Evolutionary conservation across 2,888 invertebrate genomes (phyloP), one percentile per base, ranked within the genome.

Genomic region (Ectropis crepuscularia): DNA sequence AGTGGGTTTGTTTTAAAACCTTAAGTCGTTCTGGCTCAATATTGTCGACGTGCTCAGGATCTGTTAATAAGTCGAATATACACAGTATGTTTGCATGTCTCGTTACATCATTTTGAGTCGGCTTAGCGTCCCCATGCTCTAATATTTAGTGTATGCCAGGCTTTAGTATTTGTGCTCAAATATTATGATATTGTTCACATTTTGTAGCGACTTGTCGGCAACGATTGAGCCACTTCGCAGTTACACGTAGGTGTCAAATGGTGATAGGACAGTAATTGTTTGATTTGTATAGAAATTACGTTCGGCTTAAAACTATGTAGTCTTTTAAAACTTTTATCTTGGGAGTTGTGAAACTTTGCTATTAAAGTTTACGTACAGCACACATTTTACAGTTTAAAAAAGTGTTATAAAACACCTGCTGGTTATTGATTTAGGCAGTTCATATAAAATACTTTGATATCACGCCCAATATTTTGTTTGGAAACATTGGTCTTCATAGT

Each of bases 31-130:
- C 75, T 68, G 61, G 16, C 54, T 58, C 63, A 58, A 45, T 61
- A 48, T 50, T 65, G 38, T 48, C 66, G 61, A 69, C 69, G 71
- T 82, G 80, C 83, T 88, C 85, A 88, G 82, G 88, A 88, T 83
- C 85, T 89, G 92, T 91, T 92, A 92, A 91, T 90, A 88, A 88
- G 86, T 79, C 80, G 71, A 78, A 81, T 85, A 90, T 86, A 92
- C 91, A 90, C 73, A 67, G 76, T 71, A 59, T 90, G 90, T 91
- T 92, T 90, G 88, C 85, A 79, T 78, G 81, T 82, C 84, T 87
- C 77, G 87, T 90, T 90, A 90, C 88, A 89, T 89, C 89, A 89
- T 82, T 89, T 90, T 87, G 86, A 83, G 85, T 78, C 83, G 86
- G 85, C 87, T 89, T 90, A 89, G 88, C 88, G 86, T 85, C 83